Evolutionary conservation across 2,888 invertebrate species (phyloP), one percentile per base, ranked within the genome.

Genomic region (Miltochrista miniata): DNA sequence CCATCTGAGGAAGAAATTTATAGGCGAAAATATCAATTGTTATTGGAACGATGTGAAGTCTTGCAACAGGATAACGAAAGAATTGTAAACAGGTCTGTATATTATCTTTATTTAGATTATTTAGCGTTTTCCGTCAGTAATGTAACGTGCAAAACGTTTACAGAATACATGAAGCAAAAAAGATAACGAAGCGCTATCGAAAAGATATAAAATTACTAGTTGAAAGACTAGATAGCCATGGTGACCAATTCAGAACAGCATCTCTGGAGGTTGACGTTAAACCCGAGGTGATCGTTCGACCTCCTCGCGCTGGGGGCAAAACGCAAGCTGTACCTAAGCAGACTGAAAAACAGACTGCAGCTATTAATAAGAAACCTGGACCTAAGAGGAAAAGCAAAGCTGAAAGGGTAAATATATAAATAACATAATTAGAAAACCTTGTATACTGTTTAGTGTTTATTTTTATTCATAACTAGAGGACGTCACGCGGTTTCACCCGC

Each of bases 51-150:
- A 92, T 96, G 96, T 83, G 94, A 95, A 85, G 93, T 94, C 65
- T 88, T 96, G 64, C 95, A 96, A 76, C 95, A 95, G 93, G 94
- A 95, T 76, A 96, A 96, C 81, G 95, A 96, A 79, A 93, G 95
- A 82, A 89, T 96, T 62, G 94, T 95, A 51, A 93, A 93, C 85
- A 93, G 93, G 93, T 93, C 77, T 70, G 82, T 79, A 69, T 77
- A 76, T 68, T 59, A 42, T 39, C 53, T 54, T 61, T 63, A 64
- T 65, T 61, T 51, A 47, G 54, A 54, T 56, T 66, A 18, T 48
- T 59, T 54, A 69, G 45, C 35, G 58, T 60, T 57, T 57, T 51
- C 51, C 24, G 48, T 50, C 54, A 42, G 46, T 67, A 47, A 69
- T 59, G 58, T 67, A 66, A 48, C 48, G 52, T 67, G 37, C 60